These are phyloP conservation scores for Tyto alba DNA, from an alignment of 2,113 vertebrate genomes.

Conservation along the genomic window DNA sequence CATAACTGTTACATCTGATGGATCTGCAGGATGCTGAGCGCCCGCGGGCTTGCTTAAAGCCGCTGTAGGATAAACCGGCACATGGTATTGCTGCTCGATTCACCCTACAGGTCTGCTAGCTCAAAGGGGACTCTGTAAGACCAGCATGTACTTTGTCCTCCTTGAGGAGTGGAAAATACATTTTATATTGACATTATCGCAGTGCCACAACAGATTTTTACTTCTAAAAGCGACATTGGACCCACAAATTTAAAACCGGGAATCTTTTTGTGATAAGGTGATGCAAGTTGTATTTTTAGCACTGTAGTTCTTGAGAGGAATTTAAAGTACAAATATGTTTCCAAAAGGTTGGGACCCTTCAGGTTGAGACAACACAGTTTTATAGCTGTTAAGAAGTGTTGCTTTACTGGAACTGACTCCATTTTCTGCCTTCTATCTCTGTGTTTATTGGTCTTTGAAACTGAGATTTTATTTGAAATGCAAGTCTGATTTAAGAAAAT, in stretches of 20 bases:
- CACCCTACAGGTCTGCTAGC: neutral
- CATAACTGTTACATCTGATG: fast-evolving
- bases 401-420: neutral
- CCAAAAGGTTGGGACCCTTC: neutral
- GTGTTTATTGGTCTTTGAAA: neutral
- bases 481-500: neutral
- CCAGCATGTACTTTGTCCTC: neutral
- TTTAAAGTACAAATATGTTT: neutral
- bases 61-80: neutral
- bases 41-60: neutral
- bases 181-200: neutral
- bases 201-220: neutral
- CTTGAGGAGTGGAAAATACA: neutral
- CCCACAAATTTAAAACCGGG: neutral
- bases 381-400: neutral
- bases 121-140: neutral
- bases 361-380: neutral
- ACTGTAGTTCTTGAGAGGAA: neutral
- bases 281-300: neutral
- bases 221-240: neutral
- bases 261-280: neutral
- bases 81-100: fast-evolving
- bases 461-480: neutral
- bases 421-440: neutral
- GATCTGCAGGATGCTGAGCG: neutral